phyloP scores from a whole-genome alignment of 2,113 vertebrate species.

The Pantherophis guttatus region DNA sequence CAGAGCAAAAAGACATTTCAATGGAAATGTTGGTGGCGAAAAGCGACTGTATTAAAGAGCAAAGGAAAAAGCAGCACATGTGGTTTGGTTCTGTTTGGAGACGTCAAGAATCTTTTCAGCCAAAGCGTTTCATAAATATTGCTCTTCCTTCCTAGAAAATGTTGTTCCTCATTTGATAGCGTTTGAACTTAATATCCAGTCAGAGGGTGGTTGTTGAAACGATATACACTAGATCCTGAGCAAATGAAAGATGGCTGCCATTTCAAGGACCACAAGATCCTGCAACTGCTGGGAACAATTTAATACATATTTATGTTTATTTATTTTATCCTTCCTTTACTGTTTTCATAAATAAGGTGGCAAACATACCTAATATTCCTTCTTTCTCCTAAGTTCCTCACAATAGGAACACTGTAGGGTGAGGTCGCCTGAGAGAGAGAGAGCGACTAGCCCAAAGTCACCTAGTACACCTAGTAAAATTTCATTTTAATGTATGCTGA shows the following conservation, averaged over 20 bases:
- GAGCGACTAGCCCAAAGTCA: not conserved
- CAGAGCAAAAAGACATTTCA: constrained; percentile 19
- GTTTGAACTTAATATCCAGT: not conserved
- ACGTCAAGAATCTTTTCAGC: constrained; percentile 7
- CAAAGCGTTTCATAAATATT: constrained; percentile 16
- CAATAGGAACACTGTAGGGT: not conserved
- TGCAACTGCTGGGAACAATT: not conserved
- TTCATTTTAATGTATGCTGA: too few species aligned
- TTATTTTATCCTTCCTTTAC: not conserved
- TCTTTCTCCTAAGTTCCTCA: not conserved
- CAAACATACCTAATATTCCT: not conserved
- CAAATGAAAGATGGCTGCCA: not conserved
- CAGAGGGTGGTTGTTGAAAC: not conserved
- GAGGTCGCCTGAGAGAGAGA: not conserved
- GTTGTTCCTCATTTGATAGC: not conserved
- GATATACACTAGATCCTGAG: not conserved
- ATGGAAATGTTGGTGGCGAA: constrained; percentile 17
- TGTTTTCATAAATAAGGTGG: not conserved
- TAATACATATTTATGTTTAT: not conserved
- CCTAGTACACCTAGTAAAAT: not conserved
- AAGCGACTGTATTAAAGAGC: not conserved
- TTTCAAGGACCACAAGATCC: not conserved
- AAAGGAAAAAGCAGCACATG: not conserved
- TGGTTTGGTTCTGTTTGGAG: not conserved
- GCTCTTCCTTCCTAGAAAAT: not conserved